Evolutionary conservation across 2,888 invertebrate genomes (phyloP).

Genomic region (Didymodactylos carnosus): DNA sequence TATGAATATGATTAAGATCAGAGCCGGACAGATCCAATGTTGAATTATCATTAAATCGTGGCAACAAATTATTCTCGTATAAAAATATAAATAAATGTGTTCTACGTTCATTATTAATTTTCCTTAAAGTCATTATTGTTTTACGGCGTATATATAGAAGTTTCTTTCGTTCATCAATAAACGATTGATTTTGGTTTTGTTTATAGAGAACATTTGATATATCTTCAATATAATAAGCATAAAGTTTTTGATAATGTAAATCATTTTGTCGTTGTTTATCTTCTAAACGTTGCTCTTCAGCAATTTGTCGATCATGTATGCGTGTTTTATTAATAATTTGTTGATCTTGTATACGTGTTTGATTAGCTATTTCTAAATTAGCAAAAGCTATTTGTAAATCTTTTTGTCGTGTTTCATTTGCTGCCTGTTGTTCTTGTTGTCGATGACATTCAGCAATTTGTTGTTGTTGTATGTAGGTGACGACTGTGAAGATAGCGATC

Average conservation of each 20-base stretch:
- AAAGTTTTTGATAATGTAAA: not conserved
- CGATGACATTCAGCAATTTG: not conserved
- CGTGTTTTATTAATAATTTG: too few relatives aligned
- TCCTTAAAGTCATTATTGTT: not conserved
- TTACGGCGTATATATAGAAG: not conserved
- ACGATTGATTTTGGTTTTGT: not conserved
- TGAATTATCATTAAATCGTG: too few relatives aligned
- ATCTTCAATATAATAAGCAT: not conserved
- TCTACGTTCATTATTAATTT: not conserved
- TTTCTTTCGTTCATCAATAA: not conserved
- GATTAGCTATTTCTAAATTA: not conserved
- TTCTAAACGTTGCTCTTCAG: not conserved
- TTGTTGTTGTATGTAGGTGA: not conserved
- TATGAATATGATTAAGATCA: too few relatives aligned
- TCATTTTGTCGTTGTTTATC: not conserved
- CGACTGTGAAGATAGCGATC: not conserved
- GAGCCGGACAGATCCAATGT: too few relatives aligned
- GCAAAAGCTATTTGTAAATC: too few relatives aligned
- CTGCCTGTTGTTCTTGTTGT: not conserved
- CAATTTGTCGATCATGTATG: too few relatives aligned
- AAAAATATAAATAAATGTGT: too few relatives aligned
- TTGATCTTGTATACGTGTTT: too few relatives aligned
- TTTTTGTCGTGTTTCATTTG: not conserved
- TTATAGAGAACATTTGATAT: not conserved
- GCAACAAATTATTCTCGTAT: too few relatives aligned